Evolutionary conservation across 2,888 invertebrate genomes (phyloP).

Genomic region (Polymixis lichenea): DNA sequence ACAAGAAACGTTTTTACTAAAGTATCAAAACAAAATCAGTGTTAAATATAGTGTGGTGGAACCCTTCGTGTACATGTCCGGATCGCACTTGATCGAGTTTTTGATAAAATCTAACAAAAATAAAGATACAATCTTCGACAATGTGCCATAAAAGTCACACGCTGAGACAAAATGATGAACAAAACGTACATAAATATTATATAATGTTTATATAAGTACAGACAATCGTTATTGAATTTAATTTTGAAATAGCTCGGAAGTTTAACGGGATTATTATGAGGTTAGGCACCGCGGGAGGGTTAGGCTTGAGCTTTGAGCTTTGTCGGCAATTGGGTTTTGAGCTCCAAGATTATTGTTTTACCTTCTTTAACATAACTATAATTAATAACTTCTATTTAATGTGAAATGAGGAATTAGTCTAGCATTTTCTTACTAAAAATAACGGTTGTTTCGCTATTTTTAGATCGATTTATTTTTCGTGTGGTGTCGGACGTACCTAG

Average conservation of each 20-base stretch:
- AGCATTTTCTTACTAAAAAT: neutral
- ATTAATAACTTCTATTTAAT: neutral
- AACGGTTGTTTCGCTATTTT: too few relatives aligned
- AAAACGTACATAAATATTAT: constrained; percentile 47
- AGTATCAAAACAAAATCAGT: neutral
- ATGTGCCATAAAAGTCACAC: constrained; percentile 54
- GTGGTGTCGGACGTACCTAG: too few relatives aligned
- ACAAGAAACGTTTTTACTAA: neutral
- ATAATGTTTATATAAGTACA: constrained; percentile 53
- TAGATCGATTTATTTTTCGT: too few relatives aligned
- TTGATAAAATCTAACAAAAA: constrained; percentile 35
- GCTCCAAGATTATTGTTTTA: constrained; percentile 5
- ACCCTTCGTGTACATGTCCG: neutral
- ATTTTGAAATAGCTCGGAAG: constrained; percentile 43
- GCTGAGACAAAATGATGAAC: constrained; percentile 57
- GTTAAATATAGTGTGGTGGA: neutral
- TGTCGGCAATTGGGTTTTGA: constrained; percentile 15
- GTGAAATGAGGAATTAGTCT: neutral
- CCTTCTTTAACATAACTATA: neutral
- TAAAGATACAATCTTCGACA: constrained; percentile 54
- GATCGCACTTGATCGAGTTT: neutral
- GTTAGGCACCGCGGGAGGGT: constrained; percentile 36
- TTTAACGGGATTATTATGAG: constrained; percentile 18
- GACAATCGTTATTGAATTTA: constrained; percentile 53
- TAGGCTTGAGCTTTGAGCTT: constrained; percentile 8